phyloP scores from a whole-genome alignment of 2,888 invertebrate genomes.

The Lamellibrachia satsuma region DNA sequence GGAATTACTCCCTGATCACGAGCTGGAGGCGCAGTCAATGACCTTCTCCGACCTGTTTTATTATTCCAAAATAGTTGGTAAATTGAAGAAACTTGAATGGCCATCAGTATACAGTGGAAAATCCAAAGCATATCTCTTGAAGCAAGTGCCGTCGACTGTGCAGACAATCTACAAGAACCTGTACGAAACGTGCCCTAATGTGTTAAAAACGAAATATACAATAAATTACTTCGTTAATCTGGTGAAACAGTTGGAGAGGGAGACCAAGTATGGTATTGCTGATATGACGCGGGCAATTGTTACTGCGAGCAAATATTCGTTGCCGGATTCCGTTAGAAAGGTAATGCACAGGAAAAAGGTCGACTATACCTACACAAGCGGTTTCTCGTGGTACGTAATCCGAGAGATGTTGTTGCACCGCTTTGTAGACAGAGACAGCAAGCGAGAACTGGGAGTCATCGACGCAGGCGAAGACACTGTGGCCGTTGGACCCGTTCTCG shows the following conservation, averaged over 20 bases:
- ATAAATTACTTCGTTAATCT: background rate
- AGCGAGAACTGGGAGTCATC: background rate
- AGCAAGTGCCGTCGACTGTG: background rate
- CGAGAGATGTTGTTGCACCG: background rate
- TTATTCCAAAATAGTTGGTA: background rate
- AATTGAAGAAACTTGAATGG: background rate
- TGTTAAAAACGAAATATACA: background rate
- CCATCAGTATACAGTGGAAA: background rate
- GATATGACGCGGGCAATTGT: background rate
- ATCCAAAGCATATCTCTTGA: background rate
- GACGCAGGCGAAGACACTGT: background rate
- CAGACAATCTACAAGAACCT: background rate
- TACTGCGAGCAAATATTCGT: background rate
- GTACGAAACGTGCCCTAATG: background rate
- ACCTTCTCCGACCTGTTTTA: background rate
- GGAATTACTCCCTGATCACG: background rate
- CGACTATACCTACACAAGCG: background rate
- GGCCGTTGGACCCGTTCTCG: background rate
- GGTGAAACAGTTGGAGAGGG: background rate
- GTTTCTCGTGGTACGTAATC: background rate
- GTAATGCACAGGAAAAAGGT: too few species aligned
- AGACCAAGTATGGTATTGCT: background rate
- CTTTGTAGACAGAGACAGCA: background rate
- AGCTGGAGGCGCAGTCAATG: background rate
- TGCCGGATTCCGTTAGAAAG: background rate